These are phyloP conservation scores for Drosophila mettleri DNA, from an alignment of 2,888 invertebrate genomes.

Conservation along the genomic window DNA sequence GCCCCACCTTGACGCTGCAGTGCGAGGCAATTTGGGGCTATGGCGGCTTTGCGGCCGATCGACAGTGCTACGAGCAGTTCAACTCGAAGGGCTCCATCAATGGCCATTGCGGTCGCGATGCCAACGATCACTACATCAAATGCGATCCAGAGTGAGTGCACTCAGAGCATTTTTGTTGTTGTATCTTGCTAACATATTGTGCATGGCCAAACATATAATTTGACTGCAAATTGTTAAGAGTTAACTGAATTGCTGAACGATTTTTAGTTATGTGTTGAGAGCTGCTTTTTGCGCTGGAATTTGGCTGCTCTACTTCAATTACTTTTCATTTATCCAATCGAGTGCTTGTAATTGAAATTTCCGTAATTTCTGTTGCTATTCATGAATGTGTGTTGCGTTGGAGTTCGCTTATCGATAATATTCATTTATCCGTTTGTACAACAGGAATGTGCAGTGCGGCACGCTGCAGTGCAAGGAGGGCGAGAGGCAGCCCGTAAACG, in stretches of 20 bases:
- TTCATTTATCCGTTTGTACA: not conserved
- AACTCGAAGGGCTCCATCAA: slow-evolving; percentile 97
- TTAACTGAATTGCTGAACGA: not conserved
- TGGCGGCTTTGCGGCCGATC: slow-evolving; percentile 92
- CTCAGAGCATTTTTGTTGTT: not conserved
- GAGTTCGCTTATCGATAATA: slow-evolving; percentile 6
- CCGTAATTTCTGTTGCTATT: not conserved
- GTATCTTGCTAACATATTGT: slow-evolving; percentile 1
- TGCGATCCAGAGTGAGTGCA: slow-evolving; percentile 94
- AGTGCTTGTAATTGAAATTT: not conserved
- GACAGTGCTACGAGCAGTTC: slow-evolving; percentile 96
- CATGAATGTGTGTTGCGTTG: too few relatives aligned
- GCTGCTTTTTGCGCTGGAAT: not conserved
- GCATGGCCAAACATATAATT: slow-evolving; percentile 7
- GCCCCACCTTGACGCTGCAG: slow-evolving; percentile 94
- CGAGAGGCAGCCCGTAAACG: slow-evolving; percentile 91
- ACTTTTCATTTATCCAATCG: slow-evolving; percentile 9
- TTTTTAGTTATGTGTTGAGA: too few relatives aligned
- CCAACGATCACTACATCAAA: slow-evolving; percentile 91
- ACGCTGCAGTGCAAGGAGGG: slow-evolving; percentile 97
- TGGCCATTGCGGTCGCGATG: slow-evolving; percentile 96
- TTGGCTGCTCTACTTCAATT: not conserved
- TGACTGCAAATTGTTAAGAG: slow-evolving; percentile 2
- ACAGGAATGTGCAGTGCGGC: slow-evolving; percentile 96
- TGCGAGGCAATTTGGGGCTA: slow-evolving; percentile 98